A percentile compares a stretch with the other conserved stretches of the same genome.
phyloP scores from a whole-genome alignment of 2,113 vertebrate species.

The Diglossa brunneiventris region DNA sequence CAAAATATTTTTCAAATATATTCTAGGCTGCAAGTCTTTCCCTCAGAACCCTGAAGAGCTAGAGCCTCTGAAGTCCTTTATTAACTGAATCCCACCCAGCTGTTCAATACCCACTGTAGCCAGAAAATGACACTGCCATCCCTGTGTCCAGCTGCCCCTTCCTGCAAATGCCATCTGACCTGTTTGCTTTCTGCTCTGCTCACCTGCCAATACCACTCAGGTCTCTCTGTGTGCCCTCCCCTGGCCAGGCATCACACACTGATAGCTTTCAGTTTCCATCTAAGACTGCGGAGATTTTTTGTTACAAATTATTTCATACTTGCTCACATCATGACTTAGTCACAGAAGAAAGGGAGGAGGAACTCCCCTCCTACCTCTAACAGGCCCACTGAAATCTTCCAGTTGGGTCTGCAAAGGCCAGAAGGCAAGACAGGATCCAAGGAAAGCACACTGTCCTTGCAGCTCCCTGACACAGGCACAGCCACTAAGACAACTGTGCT shows the following conservation, averaged over 20 bases:
- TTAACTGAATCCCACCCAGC: neutral
- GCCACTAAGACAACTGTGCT: neutral
- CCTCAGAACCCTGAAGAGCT: neutral
- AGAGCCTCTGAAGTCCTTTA: neutral
- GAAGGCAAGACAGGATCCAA: neutral
- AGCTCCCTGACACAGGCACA: neutral
- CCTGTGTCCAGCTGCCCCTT: neutral
- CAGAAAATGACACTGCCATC: accelerated
- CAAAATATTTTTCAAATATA: neutral
- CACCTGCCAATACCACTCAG: neutral
- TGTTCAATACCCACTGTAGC: neutral
- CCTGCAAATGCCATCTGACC: neutral
- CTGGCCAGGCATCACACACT: neutral
- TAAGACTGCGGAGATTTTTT: neutral
- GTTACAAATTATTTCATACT: neutral
- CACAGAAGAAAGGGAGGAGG: neutral
- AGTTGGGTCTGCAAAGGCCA: neutral
- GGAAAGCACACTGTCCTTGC: neutral
- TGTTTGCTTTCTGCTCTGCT: neutral
- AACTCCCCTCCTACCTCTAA: neutral
- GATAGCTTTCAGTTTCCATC: neutral
- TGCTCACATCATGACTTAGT: neutral
- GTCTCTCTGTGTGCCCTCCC: neutral
- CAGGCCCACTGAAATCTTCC: neutral
- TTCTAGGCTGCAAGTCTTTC: neutral